Base-by-base conservation (phyloP, 2,113 vertebrate species). In the Symphodus melops region DNA sequence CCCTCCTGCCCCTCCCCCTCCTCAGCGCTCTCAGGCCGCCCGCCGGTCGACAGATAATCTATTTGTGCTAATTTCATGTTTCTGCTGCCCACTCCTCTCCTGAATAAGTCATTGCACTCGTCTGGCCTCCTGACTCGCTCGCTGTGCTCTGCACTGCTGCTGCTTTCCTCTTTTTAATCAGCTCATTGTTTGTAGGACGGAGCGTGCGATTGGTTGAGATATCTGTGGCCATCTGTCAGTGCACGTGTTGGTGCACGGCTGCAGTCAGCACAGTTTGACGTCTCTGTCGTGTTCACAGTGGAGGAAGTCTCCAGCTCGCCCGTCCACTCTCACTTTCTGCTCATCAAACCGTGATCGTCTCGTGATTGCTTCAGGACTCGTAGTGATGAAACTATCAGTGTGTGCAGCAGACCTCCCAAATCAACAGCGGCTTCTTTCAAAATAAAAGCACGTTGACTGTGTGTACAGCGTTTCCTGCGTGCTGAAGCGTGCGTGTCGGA, bases 61-160 rank as follows among this genome's bases (percentile, higher is more conserved):
- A 94, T 95, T 93, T 92, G 93, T 94, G 91, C 93, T 94, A 94
- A 94, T 94, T 94, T 92, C 88, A 87, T 90, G 91, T 89, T 92
- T 91, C 82, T 91, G 77, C 81, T 86, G 82, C 71, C 86, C 88
- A 79, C 89, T 87, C 86, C 84, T 84, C 79, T 52, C 75, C 80
- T 89, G 84, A 92, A 94, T 92, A 93, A 94, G 93, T 93, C 88
- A 91, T 93, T 90, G 80, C 71, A 81, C 88, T 87, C 88, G 86
- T 90, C 89, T 85, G 44, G 68, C 70, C 74, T 80, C 78, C 77
- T 20, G 0, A 19, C 8, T 57, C 55, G 36, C 55, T 57, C 69
- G 76, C 86, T 91, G 82, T 10, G 71, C 79, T 89, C 12, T 74
- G 89, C 92, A 74, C 84, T 33, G 4, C 28, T 88, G 78, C 54